Evolutionary conservation across 2,888 invertebrate species (phyloP), one percentile per base, ranked within the genome.

Genomic region (Subacronicta megacephala): DNA sequence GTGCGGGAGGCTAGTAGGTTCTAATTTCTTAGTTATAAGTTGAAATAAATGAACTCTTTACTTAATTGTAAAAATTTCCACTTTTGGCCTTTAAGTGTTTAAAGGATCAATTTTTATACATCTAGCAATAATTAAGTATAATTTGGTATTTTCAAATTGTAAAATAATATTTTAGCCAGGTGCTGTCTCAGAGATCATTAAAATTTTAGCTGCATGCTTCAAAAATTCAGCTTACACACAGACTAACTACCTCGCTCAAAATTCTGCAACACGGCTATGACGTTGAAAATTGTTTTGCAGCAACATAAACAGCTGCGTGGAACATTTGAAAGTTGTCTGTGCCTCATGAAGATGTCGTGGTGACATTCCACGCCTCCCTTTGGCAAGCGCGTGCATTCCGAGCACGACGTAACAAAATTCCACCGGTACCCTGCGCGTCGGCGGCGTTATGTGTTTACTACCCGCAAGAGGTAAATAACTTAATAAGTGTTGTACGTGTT

Each of bases 291-390:
- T 41, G 58, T 44, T 62, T 60, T 61, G 59, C 60, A 67, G 20
- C 23, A 72, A 79, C 65, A 73, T 82, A 77, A 80, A 83, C 81
- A 81, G 77, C 71, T 76, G 78, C 62, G 74, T 65, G 59, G 65
- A 75, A 78, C 82, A 83, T 87, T 88, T 78, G 77, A 83, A 85
- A 88, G 83, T 85, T 83, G 84, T 84, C 78, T 74, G 79, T 78
- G 80, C 77, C 36, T 63, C 85, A 91, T 90, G 90, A 91, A 93
- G 92, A 93, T 88, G 89, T 92, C 83, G 85, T 80, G 83, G 88
- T 78, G 81, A 82, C 84, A 90, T 92, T 89, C 90, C 88, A 36
- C 65, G 71, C 71, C 70, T 75, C 75, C 82, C 82, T 86, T 87
- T 83, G 82, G 82, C 82, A 85, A 87, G 77, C 81, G 80, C 81